Conservation (phyloP, 2,888 invertebrate genomes). For the Meteorus cinctellus region DNA sequence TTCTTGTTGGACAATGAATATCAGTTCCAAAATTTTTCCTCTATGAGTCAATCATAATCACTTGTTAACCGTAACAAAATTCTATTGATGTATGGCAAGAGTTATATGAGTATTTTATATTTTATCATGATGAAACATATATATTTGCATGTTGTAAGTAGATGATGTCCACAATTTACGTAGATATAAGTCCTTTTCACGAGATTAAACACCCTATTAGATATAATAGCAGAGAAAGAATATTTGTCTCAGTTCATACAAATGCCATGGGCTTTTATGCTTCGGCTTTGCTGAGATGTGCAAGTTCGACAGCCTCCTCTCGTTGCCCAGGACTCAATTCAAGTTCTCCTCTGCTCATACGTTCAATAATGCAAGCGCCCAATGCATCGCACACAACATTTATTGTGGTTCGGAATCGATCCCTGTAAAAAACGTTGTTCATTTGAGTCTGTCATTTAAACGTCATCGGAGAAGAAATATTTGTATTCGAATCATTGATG, state of each 20-base stretch:
- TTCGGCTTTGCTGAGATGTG: slow-evolving; percentile 60
- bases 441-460: slow-evolving; percentile 13
- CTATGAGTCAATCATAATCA: neutral
- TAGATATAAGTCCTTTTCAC: neutral
- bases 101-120: slow-evolving; percentile 14
- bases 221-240: slow-evolving; percentile 1
- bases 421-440: slow-evolving; percentile 75
- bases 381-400: slow-evolving; percentile 97
- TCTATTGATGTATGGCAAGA: slow-evolving; percentile 35
- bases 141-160: neutral
- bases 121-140: neutral
- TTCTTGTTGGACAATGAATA: neutral
- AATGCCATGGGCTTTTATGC: slow-evolving; percentile 47
- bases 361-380: slow-evolving; percentile 93
- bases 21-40: neutral
- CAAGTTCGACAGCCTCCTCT: slow-evolving; percentile 62
- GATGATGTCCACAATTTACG: neutral
- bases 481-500: slow-evolving; percentile 27
- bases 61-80: neutral
- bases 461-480: slow-evolving; percentile 19
- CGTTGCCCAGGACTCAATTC: slow-evolving; percentile 58
- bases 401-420: slow-evolving; percentile 90
- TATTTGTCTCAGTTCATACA: neutral
- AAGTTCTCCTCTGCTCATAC: slow-evolving; percentile 86
- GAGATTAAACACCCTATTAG: neutral